Evolutionary conservation across 2,888 invertebrate genomes (phyloP), one percentile per base, ranked within the genome.

Genomic region (Steinernema hermaphroditum): DNA sequence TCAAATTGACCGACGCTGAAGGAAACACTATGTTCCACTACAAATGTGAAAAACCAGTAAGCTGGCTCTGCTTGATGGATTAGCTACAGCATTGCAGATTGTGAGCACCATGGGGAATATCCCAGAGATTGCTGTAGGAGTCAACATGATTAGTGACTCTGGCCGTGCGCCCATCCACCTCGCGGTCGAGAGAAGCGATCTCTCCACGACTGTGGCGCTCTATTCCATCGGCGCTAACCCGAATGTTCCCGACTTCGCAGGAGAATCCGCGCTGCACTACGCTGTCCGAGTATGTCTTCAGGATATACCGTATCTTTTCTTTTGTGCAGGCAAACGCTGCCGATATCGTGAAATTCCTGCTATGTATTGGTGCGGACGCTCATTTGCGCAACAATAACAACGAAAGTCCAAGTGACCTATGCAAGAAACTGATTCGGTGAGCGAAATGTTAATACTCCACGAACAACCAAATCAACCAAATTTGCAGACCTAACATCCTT

Each of bases 161-260:
- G 76, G 76, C 0, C 68, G 41, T 2, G 68, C 75, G 4, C 76
- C 76, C 1, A 29, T 76, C 1, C 76, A 76, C 34, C 2, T 76
- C 34, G 76, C 76, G 2, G 44, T 69, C 12, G 41, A 73, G 27
- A 43, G 22, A 41, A 32, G 44, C 0, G 27, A 62, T 34, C n/a
- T 75, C 6, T 46, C 75, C n/a, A 24, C 62, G 12, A 75, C 44
- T 6, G 43, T 50, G 24, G 44, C 54, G 22, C 24, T 76, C 34
- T 34, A 79, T 24, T 37, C 37, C 27, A 50, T 50, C 22, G 76
- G 78, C n/a, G 76, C 76, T 6, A 76, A 76, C 24, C 41, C 76
- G 14, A 72, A 32, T 12, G 70, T 76, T 22, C 70, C 78, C 29
- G 76, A 76, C 41, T 49, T 76, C 22, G 41, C 44, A 4, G 74